Base-by-base conservation (phyloP, 2,797 vertebrate species). In the Aphelocoma californica region DNA sequence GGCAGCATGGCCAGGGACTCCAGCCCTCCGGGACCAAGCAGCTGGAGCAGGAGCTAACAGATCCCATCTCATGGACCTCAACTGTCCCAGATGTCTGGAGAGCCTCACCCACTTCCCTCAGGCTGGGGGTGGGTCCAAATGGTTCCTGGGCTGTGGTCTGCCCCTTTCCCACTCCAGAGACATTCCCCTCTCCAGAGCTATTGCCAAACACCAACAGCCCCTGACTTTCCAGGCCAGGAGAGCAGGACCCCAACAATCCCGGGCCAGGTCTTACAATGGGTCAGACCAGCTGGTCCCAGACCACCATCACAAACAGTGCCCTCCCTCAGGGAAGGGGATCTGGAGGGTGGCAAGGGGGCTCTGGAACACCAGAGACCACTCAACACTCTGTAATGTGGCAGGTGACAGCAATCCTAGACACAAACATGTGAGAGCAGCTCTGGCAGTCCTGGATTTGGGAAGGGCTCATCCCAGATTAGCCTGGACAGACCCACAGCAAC, bases 71-170 rank as follows among this genome's bases (percentile, higher is more conserved):
- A 28, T 0, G 0, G 16, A 50, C 18, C 53, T 53, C 2, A 1
- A 12, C 61, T 12, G 0, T 28, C 42, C 38, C 28, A 25, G 19
- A 20, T 0, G 2, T 50, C 47, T 44, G 21, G 15, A 71, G n/a
- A 40, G 34, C 24, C 31, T 58, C 2, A 0, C 12, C 3, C 6
- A 2, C 45, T 38, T 60, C 45, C 58, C 50, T 31, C 0, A 1
- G 15, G 12, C 28, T 48, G 12, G 3, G 5, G 0, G 9, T 36
- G 26, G 18, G 8, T 51, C 28, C 17, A 54, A 72, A 26, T 0
- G 1, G 29, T 14, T 74, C 29, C 17, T 17, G 14, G 29, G 34
- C 20, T 21, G 10, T 7, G 9, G 40, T 44, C 40, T 67, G 24
- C 15, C 57, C 50, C 34, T 38, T 75, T 45, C 32, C 54, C 45